Base-by-base conservation (phyloP, 2,888 invertebrate genomes). In the Pterobdella sp. region DNA sequence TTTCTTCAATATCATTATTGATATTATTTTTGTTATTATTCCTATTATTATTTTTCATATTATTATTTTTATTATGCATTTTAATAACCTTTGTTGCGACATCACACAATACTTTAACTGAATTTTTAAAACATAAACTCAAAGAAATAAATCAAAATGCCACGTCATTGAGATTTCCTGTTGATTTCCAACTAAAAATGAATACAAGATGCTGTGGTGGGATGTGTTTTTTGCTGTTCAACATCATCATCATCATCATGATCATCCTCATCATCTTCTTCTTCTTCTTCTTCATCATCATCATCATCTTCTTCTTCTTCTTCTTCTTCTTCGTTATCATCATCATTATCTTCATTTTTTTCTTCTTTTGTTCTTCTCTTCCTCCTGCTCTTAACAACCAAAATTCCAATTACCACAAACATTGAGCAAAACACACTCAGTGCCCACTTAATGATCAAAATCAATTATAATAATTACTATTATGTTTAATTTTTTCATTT, bases 261-360 rank as follows among this genome's bases (percentile, higher is more conserved):
- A 7, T 63, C 63, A 7, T 63, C 63, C 26, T 63, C 63, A 4
- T 63, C 63, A 7, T 63, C 63, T 10, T 63, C 63, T n/a, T 63
- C 63, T 10, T 63, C 63, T 10, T 63, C 63, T 10, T 63, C 63
- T 10, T 63, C 63, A 7, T 63, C 63, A 7, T 63, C 63, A 7
- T 63, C 63, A 7, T 63, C 63, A 7, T 63, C 63, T 10, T 63
- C 63, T 10, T 63, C 63, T 10, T 63, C n/a, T 10, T 63, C 63
- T 10, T 29, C n/a, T 10, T 63, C 31, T 10, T 63, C 31, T 26
- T 26, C n/a, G 10, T 63, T 26, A 7, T 63, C 63, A 10, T 63
- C 63, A 7, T 63, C 63, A 14, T 63, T n/a, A 63, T n/a, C 31
- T 14, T 26, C 63, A 63, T n/a, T 26, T 14, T 7, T n/a, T 14